These are phyloP conservation scores for Gisinianus flammeolus DNA, from an alignment of 2,888 invertebrate species.

Conservation along the genomic window DNA sequence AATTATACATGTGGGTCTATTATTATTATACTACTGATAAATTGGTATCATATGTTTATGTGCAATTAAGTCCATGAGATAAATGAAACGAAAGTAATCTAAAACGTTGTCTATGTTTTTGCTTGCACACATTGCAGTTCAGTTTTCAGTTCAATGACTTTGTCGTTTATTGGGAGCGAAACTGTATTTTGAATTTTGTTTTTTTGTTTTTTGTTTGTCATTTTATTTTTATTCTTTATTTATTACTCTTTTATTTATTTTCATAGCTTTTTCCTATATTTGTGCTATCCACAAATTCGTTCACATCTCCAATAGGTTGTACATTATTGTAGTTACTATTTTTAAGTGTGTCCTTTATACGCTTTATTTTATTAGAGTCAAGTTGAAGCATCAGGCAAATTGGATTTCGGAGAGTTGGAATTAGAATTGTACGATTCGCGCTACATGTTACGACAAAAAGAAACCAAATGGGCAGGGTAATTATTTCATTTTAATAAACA, in stretches of 20 bases:
- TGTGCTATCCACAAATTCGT: too few relatives aligned
- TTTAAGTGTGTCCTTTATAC: neutral
- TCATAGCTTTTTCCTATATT: too few relatives aligned
- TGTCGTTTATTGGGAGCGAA: neutral
- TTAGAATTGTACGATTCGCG: constrained; percentile 79
- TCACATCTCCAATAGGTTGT: too few relatives aligned
- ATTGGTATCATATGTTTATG: too few relatives aligned
- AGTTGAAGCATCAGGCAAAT: constrained; percentile 54
- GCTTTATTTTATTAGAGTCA: constrained; percentile 45
- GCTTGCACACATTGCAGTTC: neutral
- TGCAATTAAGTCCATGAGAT: too few relatives aligned
- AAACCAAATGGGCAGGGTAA: constrained; percentile 53
- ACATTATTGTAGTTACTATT: neutral
- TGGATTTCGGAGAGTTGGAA: constrained; percentile 66
- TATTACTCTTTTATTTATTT: too few relatives aligned
- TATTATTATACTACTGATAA: too few relatives aligned
- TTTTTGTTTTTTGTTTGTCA: neutral
- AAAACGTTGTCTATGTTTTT: too few relatives aligned
- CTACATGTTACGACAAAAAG: constrained; percentile 60
- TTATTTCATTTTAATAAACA: neutral
- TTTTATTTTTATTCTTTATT: neutral
- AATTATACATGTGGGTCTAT: too few relatives aligned
- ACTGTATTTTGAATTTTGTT: neutral
- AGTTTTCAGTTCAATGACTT: too few relatives aligned
- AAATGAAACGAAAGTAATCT: too few relatives aligned